Percentiles rank a stretch among this genome's conserved stretches.
phyloP scores from a whole-genome alignment of 2,888 invertebrate species.

The Cosmorhoe ocellata region DNA sequence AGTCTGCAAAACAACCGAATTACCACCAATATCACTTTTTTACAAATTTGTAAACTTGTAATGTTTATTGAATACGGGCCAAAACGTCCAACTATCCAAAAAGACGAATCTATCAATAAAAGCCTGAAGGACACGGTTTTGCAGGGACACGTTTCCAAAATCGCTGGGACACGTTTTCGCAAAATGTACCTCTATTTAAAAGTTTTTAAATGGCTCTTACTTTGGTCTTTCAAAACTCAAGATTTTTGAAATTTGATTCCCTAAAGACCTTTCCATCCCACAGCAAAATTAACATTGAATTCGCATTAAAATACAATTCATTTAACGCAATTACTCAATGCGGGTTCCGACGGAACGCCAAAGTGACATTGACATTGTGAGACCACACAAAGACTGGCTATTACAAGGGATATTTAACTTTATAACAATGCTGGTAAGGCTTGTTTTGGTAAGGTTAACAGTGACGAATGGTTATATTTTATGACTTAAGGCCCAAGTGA shows the following conservation, averaged over 20 bases:
- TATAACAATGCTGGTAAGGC: background rate
- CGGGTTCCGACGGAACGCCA: slow-evolving; percentile 24
- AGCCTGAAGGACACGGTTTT: too few relatives aligned
- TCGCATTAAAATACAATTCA: slow-evolving; percentile 29
- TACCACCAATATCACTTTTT: too few relatives aligned
- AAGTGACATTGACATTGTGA: slow-evolving; percentile 26
- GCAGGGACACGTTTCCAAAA: too few relatives aligned
- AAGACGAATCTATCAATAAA: too few relatives aligned
- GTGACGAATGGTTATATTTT: slow-evolving; percentile 5
- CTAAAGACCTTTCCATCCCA: background rate
- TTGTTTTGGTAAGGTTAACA: background rate
- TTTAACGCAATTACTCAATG: slow-evolving; percentile 24
- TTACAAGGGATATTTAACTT: background rate
- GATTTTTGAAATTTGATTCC: background rate
- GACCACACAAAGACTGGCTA: slow-evolving; percentile 17
- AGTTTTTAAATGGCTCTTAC: too few relatives aligned
- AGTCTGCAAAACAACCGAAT: too few relatives aligned
- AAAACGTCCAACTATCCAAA: too few relatives aligned
- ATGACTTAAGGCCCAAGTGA: slow-evolving; percentile 1
- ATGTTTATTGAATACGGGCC: too few relatives aligned
- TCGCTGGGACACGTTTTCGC: too few relatives aligned
- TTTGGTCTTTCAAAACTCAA: too few relatives aligned
- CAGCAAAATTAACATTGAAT: slow-evolving; percentile 23
- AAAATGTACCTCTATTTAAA: too few relatives aligned
- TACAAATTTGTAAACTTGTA: too few relatives aligned